Base-by-base conservation (phyloP, 2,888 invertebrate species). In the Ochlodes sylvanus region DNA sequence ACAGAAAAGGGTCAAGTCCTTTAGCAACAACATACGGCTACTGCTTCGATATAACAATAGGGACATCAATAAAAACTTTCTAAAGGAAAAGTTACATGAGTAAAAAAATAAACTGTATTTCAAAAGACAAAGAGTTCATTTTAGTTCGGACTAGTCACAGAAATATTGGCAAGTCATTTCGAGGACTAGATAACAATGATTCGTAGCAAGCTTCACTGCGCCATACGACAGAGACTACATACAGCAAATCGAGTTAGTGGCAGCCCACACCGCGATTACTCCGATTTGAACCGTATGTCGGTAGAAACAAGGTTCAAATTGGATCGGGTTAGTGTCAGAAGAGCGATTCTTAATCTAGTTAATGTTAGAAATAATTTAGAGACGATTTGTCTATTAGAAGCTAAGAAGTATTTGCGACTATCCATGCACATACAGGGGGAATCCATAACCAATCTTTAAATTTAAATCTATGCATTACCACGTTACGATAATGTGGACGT, bases 261-360 rank as follows among this genome's bases (percentile, higher is more conserved):
- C 78, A 81, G 77, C 80, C 81, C 75, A 77, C 78, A 81, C 79
- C 79, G 70, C 74, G 61, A 65, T 62, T 38, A 50, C 38, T 66
- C 58, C 27, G 66, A 69, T 60, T 55, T 41, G 50, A 42, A 66
- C 56, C 67, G 15, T 34, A 42, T 42, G n/a, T 4, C 7, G 15
- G 42, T 32, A 7, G n/a, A 0, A 7, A 32, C 50, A 41, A 9
- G 38, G 56, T 54, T 21, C 15, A 52, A 42, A 58, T 52, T 54
- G 32, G 60, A 54, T 58, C 5, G 21, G 21, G 57, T 57, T 50
- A 57, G 38, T 32, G 3, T 57, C 34, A 63, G 56, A 34, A 63
- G 32, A 63, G 54, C 27, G 19, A 6, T 56, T 34, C 34, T 63
- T 55, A 63, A 32, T 9, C 63, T 63, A 63, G 32, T 19, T 63